A percentile compares a stretch with the other conserved stretches of the same genome.
Evolutionary conservation across 1,140 invertebrate genomes (phyloP).

Genomic region (Metopolophium dirhodum): DNA sequence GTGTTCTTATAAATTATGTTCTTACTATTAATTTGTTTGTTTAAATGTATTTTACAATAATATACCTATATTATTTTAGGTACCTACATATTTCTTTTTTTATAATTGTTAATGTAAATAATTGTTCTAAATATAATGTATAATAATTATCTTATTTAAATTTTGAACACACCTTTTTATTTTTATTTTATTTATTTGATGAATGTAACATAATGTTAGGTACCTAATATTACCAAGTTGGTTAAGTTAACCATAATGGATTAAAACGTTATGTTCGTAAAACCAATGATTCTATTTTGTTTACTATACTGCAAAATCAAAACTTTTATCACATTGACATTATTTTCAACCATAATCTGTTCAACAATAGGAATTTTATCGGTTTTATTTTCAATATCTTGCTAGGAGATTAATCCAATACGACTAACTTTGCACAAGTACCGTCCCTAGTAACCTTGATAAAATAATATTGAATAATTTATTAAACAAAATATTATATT

Average conservation of each 20-base stretch:
- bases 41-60: neutral
- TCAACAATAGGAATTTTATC: neutral
- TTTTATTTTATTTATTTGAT: neutral
- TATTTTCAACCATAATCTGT: neutral
- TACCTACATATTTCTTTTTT: neutral
- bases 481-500: neutral
- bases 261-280: neutral
- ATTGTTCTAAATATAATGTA: neutral
- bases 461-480: constrained; percentile 30
- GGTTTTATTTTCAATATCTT: neutral
- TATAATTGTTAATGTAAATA: neutral
- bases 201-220: neutral
- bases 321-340: neutral
- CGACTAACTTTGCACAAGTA: neutral
- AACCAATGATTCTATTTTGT: neutral
- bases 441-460: neutral
- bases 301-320: neutral
- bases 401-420: neutral
- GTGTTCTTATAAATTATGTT: neutral
- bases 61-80: neutral
- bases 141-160: neutral
- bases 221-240: neutral
- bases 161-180: neutral
- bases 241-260: neutral
- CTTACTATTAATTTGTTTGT: neutral